Percentiles rank a stretch among this genome's conserved stretches.
These are phyloP conservation scores for Etheostoma perlongum DNA, from an alignment of 2,797 vertebrate genomes.

Conservation along the genomic window DNA sequence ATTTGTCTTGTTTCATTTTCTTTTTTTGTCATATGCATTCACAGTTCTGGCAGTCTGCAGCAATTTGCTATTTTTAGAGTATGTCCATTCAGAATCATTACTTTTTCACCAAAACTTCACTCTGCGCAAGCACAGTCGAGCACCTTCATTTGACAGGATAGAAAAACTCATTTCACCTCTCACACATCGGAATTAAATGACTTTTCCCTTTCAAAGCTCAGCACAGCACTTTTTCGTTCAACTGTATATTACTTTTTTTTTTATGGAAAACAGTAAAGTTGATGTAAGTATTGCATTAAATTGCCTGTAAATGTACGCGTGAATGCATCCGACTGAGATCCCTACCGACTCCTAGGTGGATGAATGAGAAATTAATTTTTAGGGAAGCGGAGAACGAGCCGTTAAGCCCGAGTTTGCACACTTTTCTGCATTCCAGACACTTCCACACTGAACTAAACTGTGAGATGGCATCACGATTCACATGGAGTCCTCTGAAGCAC, in stretches of 20 bases:
- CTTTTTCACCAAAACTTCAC: conserved; percentile 27
- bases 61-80: conserved; percentile 33
- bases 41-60: conserved; percentile 24
- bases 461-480: conserved; percentile 53
- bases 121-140: conserved; percentile 13
- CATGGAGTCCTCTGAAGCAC: conserved; percentile 37
- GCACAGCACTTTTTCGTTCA: conserved; percentile 52
- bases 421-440: conserved; percentile 40
- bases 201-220: conserved; percentile 55
- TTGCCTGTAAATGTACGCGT: conserved; percentile 61
- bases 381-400: conserved; percentile 9
- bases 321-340: conserved; percentile 22
- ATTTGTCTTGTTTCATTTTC: conserved; percentile 52
- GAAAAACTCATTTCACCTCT: conserved; percentile 73
- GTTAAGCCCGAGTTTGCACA: conserved; percentile 35
- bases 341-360: conserved; percentile 25
- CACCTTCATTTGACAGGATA: conserved; percentile 58
- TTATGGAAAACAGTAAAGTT: conserved; percentile 65
- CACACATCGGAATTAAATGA: conserved; percentile 63
- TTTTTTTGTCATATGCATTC: not conserved
- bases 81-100: conserved; percentile 44
- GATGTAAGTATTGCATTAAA: conserved; percentile 64
- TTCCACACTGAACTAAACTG: conserved; percentile 36
- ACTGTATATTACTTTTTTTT: conserved; percentile 44
- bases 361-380: conserved; percentile 42